Evolutionary conservation across 2,888 invertebrate species (phyloP).

Genomic region (Hermodice carunculata): DNA sequence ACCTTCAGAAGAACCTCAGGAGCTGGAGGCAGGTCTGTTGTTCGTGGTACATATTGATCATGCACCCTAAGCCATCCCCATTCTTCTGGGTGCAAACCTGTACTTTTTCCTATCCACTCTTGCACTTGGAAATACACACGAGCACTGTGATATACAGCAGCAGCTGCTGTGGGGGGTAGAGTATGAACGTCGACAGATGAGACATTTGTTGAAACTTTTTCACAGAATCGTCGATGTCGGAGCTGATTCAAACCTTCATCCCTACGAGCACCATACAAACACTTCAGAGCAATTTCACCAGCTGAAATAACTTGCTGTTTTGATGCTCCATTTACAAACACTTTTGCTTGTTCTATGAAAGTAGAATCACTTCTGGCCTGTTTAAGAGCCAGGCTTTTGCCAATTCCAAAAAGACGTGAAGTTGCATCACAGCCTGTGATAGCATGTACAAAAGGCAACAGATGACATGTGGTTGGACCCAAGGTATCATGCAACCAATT

Average conservation of each 20-base stretch:
- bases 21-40: conserved; percentile 31
- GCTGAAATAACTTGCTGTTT: neutral
- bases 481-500: no score
- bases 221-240: conserved; percentile 21
- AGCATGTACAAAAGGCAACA: conserved; percentile 17
- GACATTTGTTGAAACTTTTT: conserved; percentile 21
- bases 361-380: neutral
- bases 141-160: conserved; percentile 38
- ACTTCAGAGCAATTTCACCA: neutral
- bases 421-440: conserved; percentile 19
- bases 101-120: conserved; percentile 35
- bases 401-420: conserved; percentile 16
- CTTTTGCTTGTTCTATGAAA: conserved; percentile 2
- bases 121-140: conserved; percentile 43
- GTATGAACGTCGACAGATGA: conserved; percentile 35
- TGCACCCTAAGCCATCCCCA: conserved; percentile 37
- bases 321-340: neutral
- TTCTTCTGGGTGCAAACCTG: conserved; percentile 20
- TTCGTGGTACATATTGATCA: conserved; percentile 21
- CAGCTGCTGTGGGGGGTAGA: conserved; percentile 44
- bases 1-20: conserved; percentile 36
- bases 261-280: conserved; percentile 11
- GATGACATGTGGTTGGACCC: no score
- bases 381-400: conserved; percentile 7
- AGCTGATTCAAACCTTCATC: neutral